These are phyloP conservation scores for Xiphorhynchus elegans DNA, from an alignment of 2,113 vertebrate genomes.

Conservation along the genomic window DNA sequence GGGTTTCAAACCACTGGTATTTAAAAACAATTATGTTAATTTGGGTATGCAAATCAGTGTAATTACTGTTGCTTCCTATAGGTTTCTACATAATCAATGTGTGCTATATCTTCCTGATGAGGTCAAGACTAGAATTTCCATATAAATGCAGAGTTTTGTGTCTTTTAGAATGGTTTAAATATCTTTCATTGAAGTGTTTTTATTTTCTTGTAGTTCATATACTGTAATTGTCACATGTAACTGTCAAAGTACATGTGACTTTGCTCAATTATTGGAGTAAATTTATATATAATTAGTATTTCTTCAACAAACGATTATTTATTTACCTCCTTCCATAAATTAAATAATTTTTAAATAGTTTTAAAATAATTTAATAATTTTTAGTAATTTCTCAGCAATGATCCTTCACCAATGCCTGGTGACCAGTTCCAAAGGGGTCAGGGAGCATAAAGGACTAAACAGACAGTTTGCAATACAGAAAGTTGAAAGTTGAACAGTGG, in stretches of 20 bases:
- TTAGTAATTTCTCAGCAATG: not conserved
- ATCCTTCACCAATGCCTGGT: not conserved
- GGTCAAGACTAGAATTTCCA: slow-evolving; percentile 26
- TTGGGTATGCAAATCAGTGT: slow-evolving; percentile 12
- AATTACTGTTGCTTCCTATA: slow-evolving; percentile 59
- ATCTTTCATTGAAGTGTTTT: not conserved
- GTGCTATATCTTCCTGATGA: slow-evolving; percentile 5
- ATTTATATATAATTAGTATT: not conserved
- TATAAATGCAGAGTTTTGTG: not conserved
- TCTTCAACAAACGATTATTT: not conserved
- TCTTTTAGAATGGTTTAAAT: not conserved
- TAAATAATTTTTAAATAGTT: not conserved
- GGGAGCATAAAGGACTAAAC: not conserved
- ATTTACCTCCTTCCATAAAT: not conserved
- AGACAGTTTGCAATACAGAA: not conserved
- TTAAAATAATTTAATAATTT: not conserved
- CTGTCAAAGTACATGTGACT: not conserved
- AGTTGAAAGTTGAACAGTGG: not conserved
- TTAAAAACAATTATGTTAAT: slow-evolving; percentile 66
- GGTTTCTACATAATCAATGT: slow-evolving; percentile 41
- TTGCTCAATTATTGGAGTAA: not conserved
- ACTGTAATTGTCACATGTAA: not conserved
- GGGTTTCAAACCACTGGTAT: slow-evolving; percentile 49
- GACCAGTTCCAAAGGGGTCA: not conserved
- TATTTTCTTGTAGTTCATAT: not conserved